Conservation (phyloP, 2,797 vertebrate species). For the Spondyliosoma cantharus region DNA sequence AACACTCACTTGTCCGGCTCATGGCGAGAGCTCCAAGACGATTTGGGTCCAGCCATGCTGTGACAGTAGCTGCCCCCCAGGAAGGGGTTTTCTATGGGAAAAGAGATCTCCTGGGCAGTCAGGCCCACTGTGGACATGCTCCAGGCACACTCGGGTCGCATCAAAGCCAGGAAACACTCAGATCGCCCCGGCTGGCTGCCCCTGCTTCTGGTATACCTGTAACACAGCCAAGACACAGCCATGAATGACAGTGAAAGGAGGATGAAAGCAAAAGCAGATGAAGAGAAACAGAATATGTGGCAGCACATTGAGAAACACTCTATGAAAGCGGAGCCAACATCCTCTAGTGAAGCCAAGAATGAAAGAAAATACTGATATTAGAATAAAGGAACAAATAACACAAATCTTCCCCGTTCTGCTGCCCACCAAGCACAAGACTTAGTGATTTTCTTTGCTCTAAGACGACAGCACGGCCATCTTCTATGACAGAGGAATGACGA, state of each 20-base stretch:
- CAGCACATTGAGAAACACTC: slow-evolving; percentile 27
- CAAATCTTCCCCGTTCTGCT: slow-evolving; percentile 1
- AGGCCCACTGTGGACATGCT: slow-evolving; percentile 95
- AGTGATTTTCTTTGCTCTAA: slow-evolving; percentile 67
- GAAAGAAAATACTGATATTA: slow-evolving; percentile 27
- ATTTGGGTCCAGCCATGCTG: slow-evolving; percentile 88
- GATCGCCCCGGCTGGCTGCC: slow-evolving; percentile 75
- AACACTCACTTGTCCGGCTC: slow-evolving; percentile 90
- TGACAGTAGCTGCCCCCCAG: slow-evolving; percentile 87
- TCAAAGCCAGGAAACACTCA: slow-evolving; percentile 84
- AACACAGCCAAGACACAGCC: slow-evolving; percentile 57
- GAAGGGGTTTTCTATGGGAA: slow-evolving; percentile 89
- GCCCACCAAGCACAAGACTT: slow-evolving; percentile 8
- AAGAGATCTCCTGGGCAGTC: slow-evolving; percentile 92
- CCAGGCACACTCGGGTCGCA: slow-evolving; percentile 83
- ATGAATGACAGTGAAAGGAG: slow-evolving; percentile 47
- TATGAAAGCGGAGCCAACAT: slow-evolving; percentile 47
- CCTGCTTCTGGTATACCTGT: slow-evolving; percentile 82
- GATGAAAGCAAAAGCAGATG: slow-evolving; percentile 51
- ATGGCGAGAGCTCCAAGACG: slow-evolving; percentile 86
- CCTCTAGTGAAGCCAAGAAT: slow-evolving; percentile 44
- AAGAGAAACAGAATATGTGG: slow-evolving; percentile 38
- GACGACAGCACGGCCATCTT: slow-evolving; percentile 59
- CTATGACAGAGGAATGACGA: slow-evolving; percentile 77
- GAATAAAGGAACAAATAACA: slow-evolving; percentile 9